Evolutionary conservation across 2,113 vertebrate species (phyloP).

Genomic region (Xiphias gladius): DNA sequence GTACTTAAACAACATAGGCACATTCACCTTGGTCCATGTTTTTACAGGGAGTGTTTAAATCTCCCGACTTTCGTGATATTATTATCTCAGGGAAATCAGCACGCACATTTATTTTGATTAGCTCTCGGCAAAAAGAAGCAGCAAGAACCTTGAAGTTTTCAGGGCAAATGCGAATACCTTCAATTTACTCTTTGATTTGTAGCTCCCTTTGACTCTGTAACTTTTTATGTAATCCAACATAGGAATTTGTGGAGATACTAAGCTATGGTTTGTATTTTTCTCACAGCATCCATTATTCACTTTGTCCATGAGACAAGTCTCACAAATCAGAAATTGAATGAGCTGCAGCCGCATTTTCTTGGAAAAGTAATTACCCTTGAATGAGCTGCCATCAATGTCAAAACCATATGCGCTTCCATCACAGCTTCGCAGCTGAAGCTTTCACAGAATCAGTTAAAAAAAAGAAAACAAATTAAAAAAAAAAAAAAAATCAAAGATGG

Average conservation of each 20-base stretch:
- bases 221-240: constrained; percentile 19
- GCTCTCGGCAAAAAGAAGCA: constrained; percentile 24
- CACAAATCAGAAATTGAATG: constrained; percentile 37
- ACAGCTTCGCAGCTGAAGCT: constrained; percentile 9
- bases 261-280: constrained; percentile 5
- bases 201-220: background rate
- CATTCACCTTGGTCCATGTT: constrained; percentile 24
- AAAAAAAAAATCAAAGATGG: constrained; percentile 63
- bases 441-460: background rate
- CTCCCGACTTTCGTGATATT: constrained; percentile 24
- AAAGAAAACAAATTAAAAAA: background rate
- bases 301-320: constrained; percentile 8
- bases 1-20: constrained; percentile 6
- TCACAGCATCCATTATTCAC: constrained; percentile 30
- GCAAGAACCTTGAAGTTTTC: constrained; percentile 50
- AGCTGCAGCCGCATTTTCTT: constrained; percentile 11
- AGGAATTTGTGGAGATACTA: background rate
- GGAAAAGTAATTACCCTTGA: constrained; percentile 51
- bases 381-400: constrained; percentile 45
- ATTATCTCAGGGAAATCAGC: constrained; percentile 58
- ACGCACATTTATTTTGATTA: constrained; percentile 49
- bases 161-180: constrained; percentile 23
- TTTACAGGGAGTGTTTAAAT: constrained; percentile 16
- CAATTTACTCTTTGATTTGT: constrained; percentile 21
- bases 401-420: constrained; percentile 23